A percentile compares a stretch with the other conserved stretches of the same genome.
Conservation (phyloP, 2,113 vertebrate genomes). For the Pyxicephalus adspersus region DNA sequence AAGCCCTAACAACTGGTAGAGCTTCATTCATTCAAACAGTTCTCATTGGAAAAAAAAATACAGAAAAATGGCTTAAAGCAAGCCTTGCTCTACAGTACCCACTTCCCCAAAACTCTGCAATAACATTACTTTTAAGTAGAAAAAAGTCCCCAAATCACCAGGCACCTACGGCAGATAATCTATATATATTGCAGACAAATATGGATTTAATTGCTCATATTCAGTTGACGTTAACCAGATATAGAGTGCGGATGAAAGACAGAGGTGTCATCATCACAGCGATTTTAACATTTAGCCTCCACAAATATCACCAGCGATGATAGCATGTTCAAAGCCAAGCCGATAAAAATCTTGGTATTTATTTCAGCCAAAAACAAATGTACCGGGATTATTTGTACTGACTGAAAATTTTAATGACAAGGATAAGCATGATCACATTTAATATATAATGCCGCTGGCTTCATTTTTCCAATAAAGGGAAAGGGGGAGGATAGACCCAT, state of each 20-base stretch:
- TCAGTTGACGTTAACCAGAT: slow-evolving; percentile 8
- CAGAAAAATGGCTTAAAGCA: too few relatives aligned
- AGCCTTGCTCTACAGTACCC: too few relatives aligned
- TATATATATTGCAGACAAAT: not conserved
- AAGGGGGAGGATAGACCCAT: too few relatives aligned
- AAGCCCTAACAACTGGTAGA: too few relatives aligned
- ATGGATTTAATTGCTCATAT: slow-evolving; percentile 19
- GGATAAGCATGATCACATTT: not conserved
- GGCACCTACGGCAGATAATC: too few relatives aligned
- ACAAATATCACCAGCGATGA: slow-evolving; percentile 1
- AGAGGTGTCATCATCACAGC: not conserved
- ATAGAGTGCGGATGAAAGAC: not conserved
- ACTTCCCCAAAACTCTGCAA: too few relatives aligned
- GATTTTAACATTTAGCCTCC: slow-evolving; percentile 27
- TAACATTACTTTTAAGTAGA: too few relatives aligned
- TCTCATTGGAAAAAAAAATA: too few relatives aligned
- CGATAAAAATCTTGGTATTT: slow-evolving; percentile 12
- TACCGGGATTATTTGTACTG: not conserved
- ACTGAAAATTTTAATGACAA: not conserved
- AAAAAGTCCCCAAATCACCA: too few relatives aligned
- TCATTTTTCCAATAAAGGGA: not conserved
- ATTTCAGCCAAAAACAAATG: slow-evolving; percentile 9
- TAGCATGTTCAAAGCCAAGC: slow-evolving; percentile 7
- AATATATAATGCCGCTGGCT: not conserved
- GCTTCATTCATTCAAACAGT: too few relatives aligned